phyloP scores from a whole-genome alignment of 2,888 invertebrate genomes.

The Polia nebulosa region DNA sequence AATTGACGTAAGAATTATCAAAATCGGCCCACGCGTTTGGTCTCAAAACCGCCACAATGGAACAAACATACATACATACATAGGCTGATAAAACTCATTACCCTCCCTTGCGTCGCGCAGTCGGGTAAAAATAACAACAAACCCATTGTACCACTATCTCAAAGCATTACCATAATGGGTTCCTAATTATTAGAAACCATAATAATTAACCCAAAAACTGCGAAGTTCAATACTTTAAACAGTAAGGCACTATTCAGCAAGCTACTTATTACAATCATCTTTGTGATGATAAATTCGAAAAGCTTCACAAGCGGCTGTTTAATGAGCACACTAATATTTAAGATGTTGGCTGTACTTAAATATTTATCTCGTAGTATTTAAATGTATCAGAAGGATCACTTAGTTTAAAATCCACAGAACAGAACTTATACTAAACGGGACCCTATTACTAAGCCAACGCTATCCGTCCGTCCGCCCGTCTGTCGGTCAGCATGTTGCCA shows the following conservation, averaged over 20 bases:
- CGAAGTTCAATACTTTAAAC: constrained; percentile 10
- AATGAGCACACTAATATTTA: constrained; percentile 55
- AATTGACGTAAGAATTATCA: too few relatives aligned
- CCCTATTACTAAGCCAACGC: too few relatives aligned
- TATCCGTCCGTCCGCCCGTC: too few relatives aligned
- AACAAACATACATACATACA: too few relatives aligned
- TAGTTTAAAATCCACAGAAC: background rate
- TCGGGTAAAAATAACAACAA: too few relatives aligned
- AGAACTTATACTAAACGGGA: too few relatives aligned
- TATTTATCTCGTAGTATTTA: constrained; percentile 11
- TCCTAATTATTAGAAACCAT: constrained; percentile 3
- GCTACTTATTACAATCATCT: constrained; percentile 17
- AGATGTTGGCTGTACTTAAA: constrained; percentile 33
- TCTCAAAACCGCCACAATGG: too few relatives aligned
- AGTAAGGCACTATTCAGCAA: constrained; percentile 21
- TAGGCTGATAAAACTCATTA: too few relatives aligned
- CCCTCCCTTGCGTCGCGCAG: too few relatives aligned
- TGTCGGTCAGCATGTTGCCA: too few relatives aligned
- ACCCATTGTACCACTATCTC: background rate
- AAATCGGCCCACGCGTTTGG: too few relatives aligned
- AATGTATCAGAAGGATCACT: constrained; percentile 11
- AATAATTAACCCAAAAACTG: constrained; percentile 15
- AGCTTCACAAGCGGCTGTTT: constrained; percentile 31
- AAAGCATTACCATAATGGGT: constrained; percentile 9
- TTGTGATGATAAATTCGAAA: constrained; percentile 25